phyloP scores from a whole-genome alignment of 2,113 vertebrate genomes.

The Periophthalmus modestus region DNA sequence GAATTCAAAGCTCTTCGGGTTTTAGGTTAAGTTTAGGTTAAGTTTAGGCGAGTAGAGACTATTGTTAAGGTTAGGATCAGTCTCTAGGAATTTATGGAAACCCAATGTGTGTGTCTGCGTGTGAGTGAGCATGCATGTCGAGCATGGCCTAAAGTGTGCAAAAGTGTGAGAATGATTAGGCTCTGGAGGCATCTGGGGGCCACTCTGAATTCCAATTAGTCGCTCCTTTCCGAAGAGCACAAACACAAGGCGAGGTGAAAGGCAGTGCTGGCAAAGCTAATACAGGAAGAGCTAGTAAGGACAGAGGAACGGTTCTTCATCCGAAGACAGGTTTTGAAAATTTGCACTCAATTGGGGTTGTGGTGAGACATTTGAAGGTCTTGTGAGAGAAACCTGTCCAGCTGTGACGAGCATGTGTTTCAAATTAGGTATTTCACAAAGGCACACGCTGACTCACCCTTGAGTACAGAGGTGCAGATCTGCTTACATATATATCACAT shows the following conservation, averaged over 20 bases:
- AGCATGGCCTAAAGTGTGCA: not conserved
- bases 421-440: slow-evolving; percentile 65
- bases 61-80: too few relatives aligned
- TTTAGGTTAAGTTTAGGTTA: too few relatives aligned
- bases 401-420: slow-evolving; percentile 71
- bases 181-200: slow-evolving; percentile 61
- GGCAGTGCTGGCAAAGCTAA: slow-evolving; percentile 25
- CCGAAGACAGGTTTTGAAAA: slow-evolving; percentile 55
- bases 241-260: slow-evolving; percentile 56
- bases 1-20: too few relatives aligned
- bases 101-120: slow-evolving; percentile 25
- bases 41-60: too few relatives aligned
- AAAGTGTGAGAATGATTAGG: slow-evolving; percentile 44
- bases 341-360: slow-evolving; percentile 54
- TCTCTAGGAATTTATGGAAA: too few relatives aligned
- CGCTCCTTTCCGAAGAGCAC: slow-evolving; percentile 45
- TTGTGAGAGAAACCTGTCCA: slow-evolving; percentile 62
- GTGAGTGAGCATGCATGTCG: slow-evolving; percentile 6
- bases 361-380: slow-evolving; percentile 68
- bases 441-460: slow-evolving; percentile 42
- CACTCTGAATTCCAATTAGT: slow-evolving; percentile 70
- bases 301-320: slow-evolving; percentile 10
- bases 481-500: slow-evolving; percentile 13
- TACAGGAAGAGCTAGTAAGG: slow-evolving; percentile 33
- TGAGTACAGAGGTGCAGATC: slow-evolving; percentile 19